Evolutionary conservation across 2,113 vertebrate species (phyloP), one percentile per base, ranked within the genome.

Genomic region (Cairina moschata): DNA sequence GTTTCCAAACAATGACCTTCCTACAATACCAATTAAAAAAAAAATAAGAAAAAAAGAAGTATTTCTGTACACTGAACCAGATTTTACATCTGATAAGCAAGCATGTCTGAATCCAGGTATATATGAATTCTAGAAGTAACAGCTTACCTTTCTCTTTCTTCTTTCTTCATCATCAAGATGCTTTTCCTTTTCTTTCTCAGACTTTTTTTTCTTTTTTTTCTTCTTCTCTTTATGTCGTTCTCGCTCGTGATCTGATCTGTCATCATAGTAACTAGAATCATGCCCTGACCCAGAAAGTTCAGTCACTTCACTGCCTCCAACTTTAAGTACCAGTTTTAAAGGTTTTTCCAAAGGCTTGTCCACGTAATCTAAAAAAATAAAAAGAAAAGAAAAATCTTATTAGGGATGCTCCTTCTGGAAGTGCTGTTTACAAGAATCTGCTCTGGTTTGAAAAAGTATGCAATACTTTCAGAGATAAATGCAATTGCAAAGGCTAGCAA

Each of bases 151-250:
- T 55, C 99, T 97, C 38, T 99, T 98, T 67, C 99, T 98, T 90
- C 99, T 98, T 79, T 99, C 99, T 4, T 99, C 99, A 11, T 99
- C 99, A 66, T 99, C 99, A 25, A 98, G 95, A 71, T 99, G 98
- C 56, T 99, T 99, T 93, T 99, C 99, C 97, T 99, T 99, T 46
- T 99, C 99, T 76, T 99, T 99, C 77, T 99, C 99, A 1, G 99
- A 98, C 74, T 99, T 99, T 34, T 99, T 99, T 84, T 99, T 99
- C 88, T 99, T 99, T 25, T 99, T 99, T 82, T 99, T 99, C 93
- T 99, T 99, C 65, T 99, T 99, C 29, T 99, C 99, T 93, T 98
- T 99, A 96, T 99, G 99, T 5, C 99, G 98, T 80, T 99, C 99
- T 48, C 99, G 98, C 86, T 99, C 99, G 0, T 99, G 99, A 96